phyloP scores from a whole-genome alignment of 2,888 invertebrate species.

The Diarsia brunnea region DNA sequence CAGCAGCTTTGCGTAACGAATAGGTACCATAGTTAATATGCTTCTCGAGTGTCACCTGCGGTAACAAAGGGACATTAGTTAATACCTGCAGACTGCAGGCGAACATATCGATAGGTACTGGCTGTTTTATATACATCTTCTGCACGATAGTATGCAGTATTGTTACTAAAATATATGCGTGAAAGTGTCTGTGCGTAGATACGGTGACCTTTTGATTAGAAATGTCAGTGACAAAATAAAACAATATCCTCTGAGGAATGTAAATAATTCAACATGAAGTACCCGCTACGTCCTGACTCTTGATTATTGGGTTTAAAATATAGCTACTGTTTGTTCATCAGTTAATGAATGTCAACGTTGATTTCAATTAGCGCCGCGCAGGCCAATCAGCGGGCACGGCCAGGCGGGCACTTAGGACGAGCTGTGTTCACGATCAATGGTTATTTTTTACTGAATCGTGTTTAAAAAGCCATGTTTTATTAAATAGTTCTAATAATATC shows the following conservation, averaged over 20 bases:
- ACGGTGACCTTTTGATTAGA: slow-evolving; percentile 72
- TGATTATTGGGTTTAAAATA: slow-evolving; percentile 56
- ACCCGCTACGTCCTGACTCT: slow-evolving; percentile 41
- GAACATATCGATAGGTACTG: slow-evolving; percentile 26
- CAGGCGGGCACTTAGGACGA: slow-evolving; percentile 35
- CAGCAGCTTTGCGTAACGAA: slow-evolving; percentile 73
- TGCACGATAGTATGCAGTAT: slow-evolving; percentile 1
- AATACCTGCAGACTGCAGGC: slow-evolving; percentile 49
- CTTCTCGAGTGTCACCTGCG: slow-evolving; percentile 72
- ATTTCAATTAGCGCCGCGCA: slow-evolving; percentile 68
- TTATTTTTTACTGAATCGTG: slow-evolving; percentile 12
- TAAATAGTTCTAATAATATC: background rate
- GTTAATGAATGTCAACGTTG: slow-evolving; percentile 63
- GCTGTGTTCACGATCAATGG: slow-evolving; percentile 33
- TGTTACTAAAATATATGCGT: slow-evolving; percentile 31
- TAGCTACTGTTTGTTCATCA: slow-evolving; percentile 48
- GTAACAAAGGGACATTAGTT: slow-evolving; percentile 73
- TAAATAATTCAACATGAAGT: slow-evolving; percentile 47
- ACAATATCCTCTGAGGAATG: slow-evolving; percentile 50
- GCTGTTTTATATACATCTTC: slow-evolving; percentile 30
- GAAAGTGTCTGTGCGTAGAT: slow-evolving; percentile 39
- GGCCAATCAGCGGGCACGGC: slow-evolving; percentile 57
- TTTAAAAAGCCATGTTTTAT: slow-evolving; percentile 9
- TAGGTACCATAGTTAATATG: slow-evolving; percentile 74
- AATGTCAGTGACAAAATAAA: slow-evolving; percentile 64